These are phyloP conservation scores for Actinernus sp. DNA, from an alignment of 92 coral and sea anemone genomes.

Conservation along the genomic window DNA sequence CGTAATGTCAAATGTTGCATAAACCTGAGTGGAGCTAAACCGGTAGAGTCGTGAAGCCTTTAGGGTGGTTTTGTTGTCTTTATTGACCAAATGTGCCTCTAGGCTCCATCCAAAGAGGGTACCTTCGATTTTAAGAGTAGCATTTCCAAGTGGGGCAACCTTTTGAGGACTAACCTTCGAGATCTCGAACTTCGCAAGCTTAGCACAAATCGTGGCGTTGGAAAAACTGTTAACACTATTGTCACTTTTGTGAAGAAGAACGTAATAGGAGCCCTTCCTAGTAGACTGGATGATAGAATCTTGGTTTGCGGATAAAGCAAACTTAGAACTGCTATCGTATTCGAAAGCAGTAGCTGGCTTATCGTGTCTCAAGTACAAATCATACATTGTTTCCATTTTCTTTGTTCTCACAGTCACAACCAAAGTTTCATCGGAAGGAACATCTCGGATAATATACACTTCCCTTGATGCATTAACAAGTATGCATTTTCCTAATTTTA, in stretches of 20 bases:
- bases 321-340: constrained; percentile 56
- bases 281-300: constrained; percentile 58
- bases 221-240: not conserved
- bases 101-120: constrained; percentile 67
- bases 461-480: constrained; percentile 26
- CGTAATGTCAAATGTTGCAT: constrained; percentile 56
- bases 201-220: constrained; percentile 57
- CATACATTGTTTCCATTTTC: constrained; percentile 48
- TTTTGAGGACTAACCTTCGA: constrained; percentile 48
- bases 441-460: constrained; percentile 47
- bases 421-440: constrained; percentile 63
- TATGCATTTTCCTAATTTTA: constrained; percentile 53
- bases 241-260: constrained; percentile 56
- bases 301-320: constrained; percentile 73
- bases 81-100: constrained; percentile 45
- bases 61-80: constrained; percentile 9
- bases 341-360: constrained; percentile 75
- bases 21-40: constrained; percentile 67
- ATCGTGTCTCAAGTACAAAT: constrained; percentile 49
- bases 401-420: constrained; percentile 47
- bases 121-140: constrained; percentile 75
- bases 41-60: constrained; percentile 62
- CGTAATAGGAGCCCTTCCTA: constrained; percentile 54
- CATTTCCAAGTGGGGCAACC: constrained; percentile 70
- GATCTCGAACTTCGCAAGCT: constrained; percentile 80